phyloP scores from a whole-genome alignment of 2,797 vertebrate genomes.

The Paratrypauchen microcephalus region DNA sequence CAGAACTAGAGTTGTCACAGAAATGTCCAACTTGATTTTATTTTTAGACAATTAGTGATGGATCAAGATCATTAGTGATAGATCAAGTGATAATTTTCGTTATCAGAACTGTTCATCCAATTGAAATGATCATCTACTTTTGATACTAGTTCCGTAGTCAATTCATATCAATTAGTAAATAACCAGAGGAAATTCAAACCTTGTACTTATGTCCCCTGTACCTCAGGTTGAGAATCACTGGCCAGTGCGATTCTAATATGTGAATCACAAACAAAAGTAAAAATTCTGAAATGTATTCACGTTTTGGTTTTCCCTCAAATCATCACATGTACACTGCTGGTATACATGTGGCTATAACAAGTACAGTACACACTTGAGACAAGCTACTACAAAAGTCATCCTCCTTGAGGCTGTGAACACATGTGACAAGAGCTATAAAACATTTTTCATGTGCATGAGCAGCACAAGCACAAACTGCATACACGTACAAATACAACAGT shows the following conservation, averaged over 20 bases:
- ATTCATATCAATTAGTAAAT: neutral
- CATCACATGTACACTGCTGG: neutral
- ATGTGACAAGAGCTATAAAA: constrained; percentile 55
- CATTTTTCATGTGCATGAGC: constrained; percentile 29
- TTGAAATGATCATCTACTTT: no score
- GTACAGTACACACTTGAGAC: constrained; percentile 54
- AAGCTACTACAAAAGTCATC: constrained; percentile 52
- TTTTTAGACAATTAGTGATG: no score
- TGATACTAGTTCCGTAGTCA: neutral
- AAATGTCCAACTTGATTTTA: no score
- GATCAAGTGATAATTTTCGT: no score
- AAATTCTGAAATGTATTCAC: neutral
- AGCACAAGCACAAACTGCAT: constrained; percentile 46
- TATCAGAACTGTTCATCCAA: no score
- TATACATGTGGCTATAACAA: constrained; percentile 46
- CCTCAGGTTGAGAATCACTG: neutral
- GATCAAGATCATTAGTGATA: no score
- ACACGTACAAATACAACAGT: constrained; percentile 57
- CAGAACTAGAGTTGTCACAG: no score
- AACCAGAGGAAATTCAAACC: neutral
- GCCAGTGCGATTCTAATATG: neutral
- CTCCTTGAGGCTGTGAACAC: constrained; percentile 50
- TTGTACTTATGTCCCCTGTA: neutral
- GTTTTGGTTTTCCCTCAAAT: neutral
- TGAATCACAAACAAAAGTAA: neutral